phyloP scores from a whole-genome alignment of 1,140 invertebrate species.

The Globodera ellingtonae region DNA sequence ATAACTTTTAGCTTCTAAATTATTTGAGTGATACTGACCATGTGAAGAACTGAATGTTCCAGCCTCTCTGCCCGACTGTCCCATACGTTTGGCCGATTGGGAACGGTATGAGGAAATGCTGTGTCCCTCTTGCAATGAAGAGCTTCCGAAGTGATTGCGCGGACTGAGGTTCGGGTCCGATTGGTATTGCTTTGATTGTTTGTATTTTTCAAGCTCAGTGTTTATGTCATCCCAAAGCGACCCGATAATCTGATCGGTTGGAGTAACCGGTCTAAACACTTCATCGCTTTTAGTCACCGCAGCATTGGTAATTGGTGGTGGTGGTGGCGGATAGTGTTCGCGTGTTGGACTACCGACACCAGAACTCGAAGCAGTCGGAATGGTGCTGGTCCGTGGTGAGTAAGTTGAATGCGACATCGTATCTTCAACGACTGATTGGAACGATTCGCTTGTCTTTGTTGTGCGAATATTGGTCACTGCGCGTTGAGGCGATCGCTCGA shows the following conservation, averaged over 20 bases:
- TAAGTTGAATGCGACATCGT: not conserved
- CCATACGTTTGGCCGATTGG: slow-evolving; percentile 11
- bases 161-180: not conserved
- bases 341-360: not conserved
- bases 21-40: not conserved
- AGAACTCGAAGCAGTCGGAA: not conserved
- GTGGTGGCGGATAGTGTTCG: not conserved
- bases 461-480: no score
- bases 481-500: no score
- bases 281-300: slow-evolving; percentile 10
- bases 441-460: not conserved
- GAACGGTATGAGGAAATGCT: slow-evolving; percentile 44
- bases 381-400: not conserved
- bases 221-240: slow-evolving; percentile 46
- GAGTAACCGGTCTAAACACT: slow-evolving; percentile 32
- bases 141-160: slow-evolving; percentile 19
- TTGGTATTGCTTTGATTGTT: slow-evolving; percentile 12
- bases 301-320: not conserved
- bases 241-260: slow-evolving; percentile 33
- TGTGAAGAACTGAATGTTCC: slow-evolving; percentile 20
- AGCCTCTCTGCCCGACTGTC: not conserved
- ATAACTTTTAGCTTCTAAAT: not conserved
- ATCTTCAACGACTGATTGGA: not conserved
- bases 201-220: slow-evolving; percentile 37
- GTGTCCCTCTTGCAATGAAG: slow-evolving; percentile 2